Percentiles rank a stretch among this genome's conserved stretches.
Evolutionary conservation across 2,113 vertebrate genomes (phyloP).

Genomic region (Ailurus styani): DNA sequence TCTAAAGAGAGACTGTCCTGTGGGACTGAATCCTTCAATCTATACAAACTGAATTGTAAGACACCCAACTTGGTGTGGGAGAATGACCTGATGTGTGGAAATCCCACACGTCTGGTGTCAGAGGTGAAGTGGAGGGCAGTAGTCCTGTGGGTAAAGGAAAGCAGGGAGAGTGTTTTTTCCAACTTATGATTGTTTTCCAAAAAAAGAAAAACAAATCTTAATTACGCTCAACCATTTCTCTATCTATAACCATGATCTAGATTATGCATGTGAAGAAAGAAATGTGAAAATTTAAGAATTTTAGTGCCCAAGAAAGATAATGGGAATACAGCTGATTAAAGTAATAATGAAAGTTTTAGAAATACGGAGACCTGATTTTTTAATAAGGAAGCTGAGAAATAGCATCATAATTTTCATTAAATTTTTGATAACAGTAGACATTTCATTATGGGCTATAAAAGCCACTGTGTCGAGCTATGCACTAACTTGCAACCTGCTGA

Average conservation of each 20-base stretch:
- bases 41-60: neutral
- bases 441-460: conserved; percentile 54
- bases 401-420: conserved; percentile 59
- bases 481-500: conserved; percentile 41
- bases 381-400: conserved; percentile 51
- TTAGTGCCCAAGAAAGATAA: conserved; percentile 31
- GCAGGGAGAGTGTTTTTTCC: neutral
- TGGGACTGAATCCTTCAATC: neutral
- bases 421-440: conserved; percentile 51
- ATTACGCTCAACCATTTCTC: conserved; percentile 28
- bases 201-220: conserved; percentile 37
- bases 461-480: neutral
- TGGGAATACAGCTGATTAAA: conserved; percentile 61
- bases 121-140: neutral
- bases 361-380: conserved; percentile 40
- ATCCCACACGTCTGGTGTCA: neutral
- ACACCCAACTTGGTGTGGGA: neutral
- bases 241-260: neutral
- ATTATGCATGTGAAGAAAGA: conserved; percentile 43
- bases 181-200: neutral
- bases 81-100: neutral
- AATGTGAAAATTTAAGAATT: conserved; percentile 36
- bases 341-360: conserved; percentile 65
- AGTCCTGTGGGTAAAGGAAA: neutral
- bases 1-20: neutral